These are phyloP conservation scores for Struthio camelus DNA, from an alignment of 2,113 vertebrate species.

Conservation along the genomic window DNA sequence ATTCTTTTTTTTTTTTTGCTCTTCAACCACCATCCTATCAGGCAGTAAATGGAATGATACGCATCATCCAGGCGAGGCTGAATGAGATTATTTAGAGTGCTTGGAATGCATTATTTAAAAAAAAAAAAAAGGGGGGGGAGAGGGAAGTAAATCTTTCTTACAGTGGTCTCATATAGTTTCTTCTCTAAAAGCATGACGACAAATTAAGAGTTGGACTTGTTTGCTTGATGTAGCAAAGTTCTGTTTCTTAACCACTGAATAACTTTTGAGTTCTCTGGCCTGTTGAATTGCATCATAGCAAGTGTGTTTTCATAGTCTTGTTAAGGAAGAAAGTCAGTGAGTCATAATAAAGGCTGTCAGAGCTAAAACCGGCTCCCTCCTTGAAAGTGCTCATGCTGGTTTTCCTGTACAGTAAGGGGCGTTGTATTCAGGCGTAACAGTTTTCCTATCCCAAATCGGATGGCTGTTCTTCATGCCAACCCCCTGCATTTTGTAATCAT, in stretches of 20 bases:
- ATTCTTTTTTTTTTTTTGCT: not conserved
- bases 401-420: not conserved
- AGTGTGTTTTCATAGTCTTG: too few species aligned
- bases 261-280: not conserved
- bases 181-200: not conserved
- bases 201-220: not conserved
- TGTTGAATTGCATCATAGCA: too few species aligned
- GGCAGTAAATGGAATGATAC: not conserved
- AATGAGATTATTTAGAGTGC: not conserved
- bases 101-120: not conserved
- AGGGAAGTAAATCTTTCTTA: not conserved
- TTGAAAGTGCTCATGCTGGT: not conserved
- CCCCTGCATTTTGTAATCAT: not conserved
- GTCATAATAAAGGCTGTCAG: not conserved
- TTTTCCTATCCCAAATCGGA: not conserved
- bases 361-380: not conserved
- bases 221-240: not conserved
- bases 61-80: not conserved
- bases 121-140: fast-evolving
- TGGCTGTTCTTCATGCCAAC: not conserved
- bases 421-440: not conserved
- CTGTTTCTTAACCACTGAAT: not conserved
- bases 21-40: not conserved
- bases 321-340: slow-evolving; percentile 10
- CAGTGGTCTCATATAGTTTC: not conserved